Evolutionary conservation across 2,113 vertebrate species (phyloP).

Genomic region (Zosterops japonicus): DNA sequence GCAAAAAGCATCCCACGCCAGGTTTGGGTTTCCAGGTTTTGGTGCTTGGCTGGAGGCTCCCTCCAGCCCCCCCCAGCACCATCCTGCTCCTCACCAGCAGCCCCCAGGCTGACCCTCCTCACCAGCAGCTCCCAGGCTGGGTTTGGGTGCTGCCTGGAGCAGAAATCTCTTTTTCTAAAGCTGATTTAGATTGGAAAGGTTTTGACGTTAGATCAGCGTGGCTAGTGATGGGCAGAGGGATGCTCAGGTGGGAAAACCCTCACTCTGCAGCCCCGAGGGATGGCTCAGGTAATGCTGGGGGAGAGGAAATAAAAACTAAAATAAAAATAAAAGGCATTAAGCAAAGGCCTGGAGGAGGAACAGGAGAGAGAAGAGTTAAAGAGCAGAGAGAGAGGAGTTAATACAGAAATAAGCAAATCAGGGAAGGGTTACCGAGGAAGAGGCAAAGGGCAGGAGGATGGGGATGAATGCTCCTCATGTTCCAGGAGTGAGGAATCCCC

Average conservation of each 20-base stretch:
- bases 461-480: not conserved
- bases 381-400: slow-evolving; percentile 7
- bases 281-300: not conserved
- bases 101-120: not conserved
- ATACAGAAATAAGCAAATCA: not conserved
- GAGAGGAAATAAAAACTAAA: not conserved
- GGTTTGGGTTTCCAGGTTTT: not conserved
- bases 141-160: not conserved
- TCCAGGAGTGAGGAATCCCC: slow-evolving; percentile 14
- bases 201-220: not conserved
- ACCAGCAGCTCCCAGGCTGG: not conserved
- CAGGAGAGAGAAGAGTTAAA: not conserved
- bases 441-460: slow-evolving; percentile 49
- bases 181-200: not conserved
- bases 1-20: fast-evolving
- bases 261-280: fast-evolving
- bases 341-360: not conserved
- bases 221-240: not conserved
- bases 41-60: not conserved
- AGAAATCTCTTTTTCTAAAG: not conserved
- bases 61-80: not conserved
- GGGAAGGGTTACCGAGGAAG: slow-evolving; percentile 29
- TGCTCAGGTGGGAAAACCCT: not conserved
- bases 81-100: not conserved
- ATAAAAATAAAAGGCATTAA: not conserved